Evolutionary conservation across 2,888 invertebrate species (phyloP), one percentile per base, ranked within the genome.

Genomic region (Nephrotoma guestfalica): DNA sequence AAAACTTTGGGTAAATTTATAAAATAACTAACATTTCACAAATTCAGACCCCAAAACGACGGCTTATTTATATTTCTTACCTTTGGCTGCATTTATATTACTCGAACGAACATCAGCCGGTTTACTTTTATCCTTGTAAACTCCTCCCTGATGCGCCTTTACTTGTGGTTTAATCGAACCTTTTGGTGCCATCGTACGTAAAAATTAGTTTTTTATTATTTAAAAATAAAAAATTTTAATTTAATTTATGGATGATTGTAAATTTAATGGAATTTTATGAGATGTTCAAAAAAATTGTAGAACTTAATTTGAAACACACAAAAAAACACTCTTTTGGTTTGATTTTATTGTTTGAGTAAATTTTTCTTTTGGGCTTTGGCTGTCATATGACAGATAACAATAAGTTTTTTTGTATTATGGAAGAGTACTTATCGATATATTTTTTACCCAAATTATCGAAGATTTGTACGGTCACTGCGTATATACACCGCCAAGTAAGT

Each of bases 21-120:
- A 6, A 41, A 41, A 41, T 84, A n/a, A n/a, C 13, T n/a, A n/a
- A n/a, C 7, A 84, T 84, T 41, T 84, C 15, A 84, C 41, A 71
- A 71, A 9, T 30, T 2, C 30, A 30, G 30, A 9, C 71, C n/a
- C n/a, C 30, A 30, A 30, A 71, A 71, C 30, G 9, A 6, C 71
- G 18, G 9, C 0, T 84, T 41, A 84, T n/a, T 84, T 41, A 7
- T 15, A 71, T 30, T 71, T 71, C 71, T 83, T 94, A 98, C 98
- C 98, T 96, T 99, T 99, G 87, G 98, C 99, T 90, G 99, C 99
- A 92, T 96, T 96, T 89, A 99, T 99, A 91, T 99, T 99, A 91
- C 98, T 99, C 88, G 94, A 93, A 87, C 99, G 95, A 90, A 99
- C 97, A 93, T 98, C 98, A 83, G 95, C 93, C 84, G 99, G 99